A percentile compares a stretch with the other conserved stretches of the same genome.
These are phyloP conservation scores for Abramis brama DNA, from an alignment of 2,113 vertebrate genomes.

Conservation along the genomic window DNA sequence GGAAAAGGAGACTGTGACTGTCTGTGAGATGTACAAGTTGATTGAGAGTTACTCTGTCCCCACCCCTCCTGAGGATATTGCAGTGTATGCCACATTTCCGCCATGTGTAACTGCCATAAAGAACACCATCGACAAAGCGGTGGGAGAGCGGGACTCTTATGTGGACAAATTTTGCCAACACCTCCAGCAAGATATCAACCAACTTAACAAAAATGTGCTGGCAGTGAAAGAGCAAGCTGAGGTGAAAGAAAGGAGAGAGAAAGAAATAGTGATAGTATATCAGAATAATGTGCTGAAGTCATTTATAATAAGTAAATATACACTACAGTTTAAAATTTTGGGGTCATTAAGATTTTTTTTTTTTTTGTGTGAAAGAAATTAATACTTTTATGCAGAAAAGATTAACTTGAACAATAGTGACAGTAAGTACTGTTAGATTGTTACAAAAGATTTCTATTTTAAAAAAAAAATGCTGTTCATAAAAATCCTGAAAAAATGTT, in stretches of 20 bases:
- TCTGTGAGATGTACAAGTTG: slow-evolving; percentile 82
- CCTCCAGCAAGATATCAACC: slow-evolving; percentile 77
- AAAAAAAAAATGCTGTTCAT: background rate
- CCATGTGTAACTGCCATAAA: slow-evolving; percentile 71
- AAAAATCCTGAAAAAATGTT: background rate
- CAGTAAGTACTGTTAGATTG: background rate
- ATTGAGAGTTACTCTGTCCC: slow-evolving; percentile 79
- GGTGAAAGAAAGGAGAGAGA: slow-evolving; percentile 65
- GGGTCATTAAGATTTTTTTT: background rate
- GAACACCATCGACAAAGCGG: slow-evolving; percentile 73
- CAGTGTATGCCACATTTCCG: slow-evolving; percentile 77
- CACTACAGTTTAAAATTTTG: background rate
- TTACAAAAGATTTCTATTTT: background rate
- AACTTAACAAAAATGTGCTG: slow-evolving; percentile 77
- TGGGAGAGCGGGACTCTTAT: slow-evolving; percentile 69
- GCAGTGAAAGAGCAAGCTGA: slow-evolving; percentile 71
- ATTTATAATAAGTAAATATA: too few species aligned
- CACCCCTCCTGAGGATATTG: slow-evolving; percentile 81
- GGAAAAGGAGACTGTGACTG: slow-evolving; percentile 74
- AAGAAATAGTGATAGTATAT: background rate
- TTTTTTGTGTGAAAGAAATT: background rate
- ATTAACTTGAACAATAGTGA: background rate
- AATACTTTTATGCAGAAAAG: background rate
- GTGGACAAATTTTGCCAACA: slow-evolving; percentile 76
- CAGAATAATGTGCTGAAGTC: background rate